These are phyloP conservation scores for Drosophila mimetica DNA, from an alignment of 2,888 invertebrate species.

Conservation along the genomic window DNA sequence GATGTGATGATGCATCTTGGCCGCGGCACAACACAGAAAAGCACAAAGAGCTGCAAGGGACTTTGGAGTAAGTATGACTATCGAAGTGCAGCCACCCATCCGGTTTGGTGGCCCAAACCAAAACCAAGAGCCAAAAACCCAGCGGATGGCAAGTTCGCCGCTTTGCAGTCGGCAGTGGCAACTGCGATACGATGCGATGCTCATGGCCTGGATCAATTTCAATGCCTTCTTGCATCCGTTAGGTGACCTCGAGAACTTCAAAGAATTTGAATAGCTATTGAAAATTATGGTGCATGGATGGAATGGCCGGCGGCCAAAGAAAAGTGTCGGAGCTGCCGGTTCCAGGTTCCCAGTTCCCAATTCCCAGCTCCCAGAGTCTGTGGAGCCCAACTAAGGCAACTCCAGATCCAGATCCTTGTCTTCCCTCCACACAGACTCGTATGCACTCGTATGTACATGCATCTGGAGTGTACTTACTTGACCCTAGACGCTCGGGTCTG, in stretches of 20 bases:
- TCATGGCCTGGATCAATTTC: constrained; percentile 67
- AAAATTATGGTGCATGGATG: constrained; percentile 65
- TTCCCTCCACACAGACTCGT: constrained; percentile 32
- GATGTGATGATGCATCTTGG: constrained; percentile 41
- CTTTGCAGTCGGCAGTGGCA: constrained; percentile 42
- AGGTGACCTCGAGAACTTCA: constrained; percentile 65
- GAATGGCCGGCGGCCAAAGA: constrained; percentile 56
- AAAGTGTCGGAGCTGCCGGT: constrained; percentile 59
- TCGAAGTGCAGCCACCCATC: constrained; percentile 4
- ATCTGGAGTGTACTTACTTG: constrained; percentile 48
- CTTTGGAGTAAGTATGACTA: constrained; percentile 9
- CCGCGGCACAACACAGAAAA: not conserved
- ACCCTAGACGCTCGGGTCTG: constrained; percentile 46
- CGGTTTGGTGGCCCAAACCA: constrained; percentile 40
- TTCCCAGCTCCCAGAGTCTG: constrained; percentile 22
- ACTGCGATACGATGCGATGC: constrained; percentile 53
- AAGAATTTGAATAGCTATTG: constrained; percentile 68
- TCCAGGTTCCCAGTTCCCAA: constrained; percentile 14
- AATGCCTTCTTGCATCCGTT: constrained; percentile 64
- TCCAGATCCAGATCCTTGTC: constrained; percentile 55
- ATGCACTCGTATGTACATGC: constrained; percentile 6
- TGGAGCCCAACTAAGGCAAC: not conserved
- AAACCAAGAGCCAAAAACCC: constrained; percentile 1
- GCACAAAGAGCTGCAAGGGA: constrained; percentile 38
- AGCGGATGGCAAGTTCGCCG: constrained; percentile 4